phyloP scores from a whole-genome alignment of 2,797 vertebrate genomes.

The Octomys mimax region DNA sequence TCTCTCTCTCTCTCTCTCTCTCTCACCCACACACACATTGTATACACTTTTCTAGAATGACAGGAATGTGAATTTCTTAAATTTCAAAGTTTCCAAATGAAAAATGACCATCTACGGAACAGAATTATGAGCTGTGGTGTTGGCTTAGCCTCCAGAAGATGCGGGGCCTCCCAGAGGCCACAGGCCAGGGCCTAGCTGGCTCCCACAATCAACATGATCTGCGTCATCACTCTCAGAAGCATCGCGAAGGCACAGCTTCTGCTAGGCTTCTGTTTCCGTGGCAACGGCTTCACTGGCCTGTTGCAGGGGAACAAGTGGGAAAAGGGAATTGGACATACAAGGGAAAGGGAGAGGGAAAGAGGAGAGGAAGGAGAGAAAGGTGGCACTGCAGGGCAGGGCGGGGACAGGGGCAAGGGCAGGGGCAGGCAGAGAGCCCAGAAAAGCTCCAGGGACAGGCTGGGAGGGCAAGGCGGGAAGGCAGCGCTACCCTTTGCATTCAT shows the following conservation, averaged over 20 bases:
- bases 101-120: constrained; percentile 29
- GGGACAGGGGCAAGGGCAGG: background rate
- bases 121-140: background rate
- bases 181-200: constrained; percentile 42
- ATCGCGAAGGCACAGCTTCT: constrained; percentile 63
- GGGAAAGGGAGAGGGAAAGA: background rate
- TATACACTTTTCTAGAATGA: background rate
- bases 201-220: constrained; percentile 64
- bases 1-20: background rate
- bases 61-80: constrained; percentile 6
- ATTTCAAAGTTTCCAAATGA: constrained; percentile 51
- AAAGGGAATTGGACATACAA: constrained; percentile 18
- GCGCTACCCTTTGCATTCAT: background rate
- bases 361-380: too few species aligned
- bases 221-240: constrained; percentile 54
- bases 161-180: constrained; percentile 61
- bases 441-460: background rate
- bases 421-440: background rate
- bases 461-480: background rate
- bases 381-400: background rate
- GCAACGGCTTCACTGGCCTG: constrained; percentile 81
- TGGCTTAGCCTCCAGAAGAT: constrained; percentile 36
- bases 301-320: constrained; percentile 57
- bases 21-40: background rate
- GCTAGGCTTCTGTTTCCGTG: constrained; percentile 81